A percentile compares a stretch with the other conserved stretches of the same genome.
Evolutionary conservation across 2,113 vertebrate species (phyloP).

Genomic region (Chunga burmeisteri): DNA sequence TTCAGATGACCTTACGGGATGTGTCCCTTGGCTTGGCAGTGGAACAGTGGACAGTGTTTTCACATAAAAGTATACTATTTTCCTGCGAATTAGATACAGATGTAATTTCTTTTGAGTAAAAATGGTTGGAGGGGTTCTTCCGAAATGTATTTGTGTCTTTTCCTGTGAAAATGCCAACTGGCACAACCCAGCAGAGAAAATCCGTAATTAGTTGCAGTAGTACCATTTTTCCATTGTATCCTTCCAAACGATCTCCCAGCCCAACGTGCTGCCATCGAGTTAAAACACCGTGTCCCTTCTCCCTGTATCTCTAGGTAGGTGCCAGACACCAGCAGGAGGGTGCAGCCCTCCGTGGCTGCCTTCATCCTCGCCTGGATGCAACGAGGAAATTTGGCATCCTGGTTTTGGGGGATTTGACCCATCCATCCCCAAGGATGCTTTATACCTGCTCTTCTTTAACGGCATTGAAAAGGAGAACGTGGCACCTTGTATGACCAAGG

Average conservation of each 20-base stretch:
- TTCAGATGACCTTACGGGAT: not conserved
- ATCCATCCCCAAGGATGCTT: not conserved
- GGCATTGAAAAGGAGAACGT: not conserved
- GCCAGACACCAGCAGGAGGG: not conserved
- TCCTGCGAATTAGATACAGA: not conserved
- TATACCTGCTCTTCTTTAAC: not conserved
- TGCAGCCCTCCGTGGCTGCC: not conserved
- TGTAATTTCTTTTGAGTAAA: conserved; percentile 44
- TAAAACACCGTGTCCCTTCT: not conserved
- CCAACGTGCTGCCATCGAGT: not conserved
- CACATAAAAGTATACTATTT: not conserved
- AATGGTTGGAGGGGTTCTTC: not conserved
- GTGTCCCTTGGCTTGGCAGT: not conserved
- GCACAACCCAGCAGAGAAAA: not conserved
- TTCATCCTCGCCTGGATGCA: not conserved
- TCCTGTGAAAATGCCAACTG: conserved; percentile 26
- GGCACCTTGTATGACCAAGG: not conserved
- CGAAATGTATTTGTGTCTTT: not conserved
- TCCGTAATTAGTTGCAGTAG: not conserved
- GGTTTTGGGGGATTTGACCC: not conserved
- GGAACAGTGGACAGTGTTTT: not conserved
- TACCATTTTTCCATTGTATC: not conserved
- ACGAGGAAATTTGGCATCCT: not conserved
- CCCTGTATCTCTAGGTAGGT: not conserved
- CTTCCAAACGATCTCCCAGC: not conserved